Percentiles rank a stretch among this genome's conserved stretches.
These are phyloP conservation scores for Drosophila azteca DNA, from an alignment of 1,140 invertebrate genomes.

Conservation along the genomic window DNA sequence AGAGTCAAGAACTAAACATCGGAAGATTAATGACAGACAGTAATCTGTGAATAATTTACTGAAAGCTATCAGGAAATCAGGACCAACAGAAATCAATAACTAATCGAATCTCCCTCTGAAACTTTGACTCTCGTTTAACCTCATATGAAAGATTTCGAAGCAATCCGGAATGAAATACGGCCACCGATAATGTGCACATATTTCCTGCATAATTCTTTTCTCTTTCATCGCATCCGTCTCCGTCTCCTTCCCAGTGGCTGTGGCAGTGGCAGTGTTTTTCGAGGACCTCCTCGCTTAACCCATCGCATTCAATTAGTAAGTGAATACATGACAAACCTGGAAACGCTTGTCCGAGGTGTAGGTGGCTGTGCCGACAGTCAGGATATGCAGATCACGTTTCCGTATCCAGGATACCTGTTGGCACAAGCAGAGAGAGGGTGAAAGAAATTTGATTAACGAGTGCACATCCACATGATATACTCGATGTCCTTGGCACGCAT, in stretches of 20 bases:
- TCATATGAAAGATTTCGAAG: too few species aligned
- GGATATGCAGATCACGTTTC: conserved; percentile 89
- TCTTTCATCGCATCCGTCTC: too few species aligned
- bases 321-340: conserved; percentile 79
- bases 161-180: too few species aligned
- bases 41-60: too few species aligned
- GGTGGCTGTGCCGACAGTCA: conserved; percentile 89
- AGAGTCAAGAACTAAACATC: too few species aligned
- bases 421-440: background rate
- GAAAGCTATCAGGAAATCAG: too few species aligned
- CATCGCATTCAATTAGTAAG: conserved; percentile 40
- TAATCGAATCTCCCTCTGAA: too few species aligned
- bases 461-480: conserved; percentile 33
- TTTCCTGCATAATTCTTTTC: background rate
- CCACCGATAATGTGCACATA: too few species aligned
- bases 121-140: too few species aligned
- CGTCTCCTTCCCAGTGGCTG: too few species aligned
- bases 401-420: conserved; percentile 90
- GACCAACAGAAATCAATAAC: too few species aligned
- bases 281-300: conserved; percentile 11
- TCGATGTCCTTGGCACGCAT: conserved; percentile 34
- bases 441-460: conserved; percentile 53
- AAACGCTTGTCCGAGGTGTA: conserved; percentile 91
- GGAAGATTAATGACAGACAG: too few species aligned
- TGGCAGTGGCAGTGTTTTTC: background rate